Conservation (phyloP, 2,888 invertebrate genomes). For the Clivina fossor region DNA sequence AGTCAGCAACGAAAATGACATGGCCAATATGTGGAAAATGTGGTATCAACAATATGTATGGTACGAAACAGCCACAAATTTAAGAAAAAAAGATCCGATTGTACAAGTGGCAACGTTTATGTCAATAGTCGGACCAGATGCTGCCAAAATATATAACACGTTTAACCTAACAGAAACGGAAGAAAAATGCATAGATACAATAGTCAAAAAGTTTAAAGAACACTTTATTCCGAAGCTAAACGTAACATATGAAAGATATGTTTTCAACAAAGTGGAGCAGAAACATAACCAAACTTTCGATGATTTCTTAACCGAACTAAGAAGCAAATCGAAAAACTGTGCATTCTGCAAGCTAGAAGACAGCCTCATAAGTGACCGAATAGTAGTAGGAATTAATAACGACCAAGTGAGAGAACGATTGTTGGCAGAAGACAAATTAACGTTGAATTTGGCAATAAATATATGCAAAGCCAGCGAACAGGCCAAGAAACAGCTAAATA, state of each 20-base stretch:
- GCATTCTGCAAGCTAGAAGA: conserved; percentile 33
- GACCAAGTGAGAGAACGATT: conserved; percentile 32
- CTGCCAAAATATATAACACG: conserved; percentile 30
- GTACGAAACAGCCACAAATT: conserved; percentile 6
- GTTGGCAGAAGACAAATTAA: conserved; percentile 1
- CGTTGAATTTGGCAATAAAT: background rate
- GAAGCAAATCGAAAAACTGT: conserved; percentile 31
- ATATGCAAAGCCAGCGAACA: background rate
- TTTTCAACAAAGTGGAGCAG: conserved; percentile 30
- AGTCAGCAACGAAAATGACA: too few relatives aligned
- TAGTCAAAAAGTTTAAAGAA: conserved; percentile 33
- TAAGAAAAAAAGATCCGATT: conserved; percentile 13
- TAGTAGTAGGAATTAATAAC: conserved; percentile 31
- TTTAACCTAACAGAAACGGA: conserved; percentile 26
- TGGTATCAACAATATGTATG: background rate
- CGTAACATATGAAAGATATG: conserved; percentile 33
- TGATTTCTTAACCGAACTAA: conserved; percentile 30
- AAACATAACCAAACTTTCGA: conserved; percentile 31
- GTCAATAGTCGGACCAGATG: conserved; percentile 23
- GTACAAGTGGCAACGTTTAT: conserved; percentile 32
- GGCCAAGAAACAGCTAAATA: background rate
- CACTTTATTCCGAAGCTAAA: conserved; percentile 36
- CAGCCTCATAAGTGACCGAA: conserved; percentile 32
- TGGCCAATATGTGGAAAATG: background rate
- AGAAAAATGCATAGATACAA: conserved; percentile 8